Base-by-base conservation (phyloP, 64 coral and sea anemone genomes). In the Dendronephthya gigantea region DNA sequence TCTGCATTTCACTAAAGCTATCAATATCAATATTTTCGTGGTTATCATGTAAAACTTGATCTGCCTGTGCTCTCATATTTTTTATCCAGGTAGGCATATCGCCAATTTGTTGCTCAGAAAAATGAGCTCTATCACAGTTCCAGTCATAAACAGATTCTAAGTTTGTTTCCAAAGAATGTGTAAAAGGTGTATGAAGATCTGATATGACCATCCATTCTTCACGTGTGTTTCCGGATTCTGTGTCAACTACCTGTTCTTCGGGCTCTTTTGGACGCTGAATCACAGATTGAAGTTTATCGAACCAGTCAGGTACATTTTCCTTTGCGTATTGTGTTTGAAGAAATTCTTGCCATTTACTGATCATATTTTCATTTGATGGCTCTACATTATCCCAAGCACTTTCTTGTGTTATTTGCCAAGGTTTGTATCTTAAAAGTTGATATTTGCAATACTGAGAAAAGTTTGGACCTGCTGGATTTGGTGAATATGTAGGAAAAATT, bases 401-500 rank as follows among this genome's bases (percentile, higher is more conserved):
- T 45, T 47, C 48, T 83, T 39, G 82, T 25, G 82, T 83, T 16
- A 45, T 47, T 45, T 47, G 39, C 82, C 82, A 83, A 45, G 82
- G 82, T 39, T 47, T 83, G 82, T 83, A 83, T 83, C 48, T 83
- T 83, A 83, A 45, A 28, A 83, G 43, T 39, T 83, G 39, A 47
- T 83, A 83, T 83, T 83, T 83, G 48, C 82, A 83, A 47, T 45
- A 83, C 82, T 45, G 82, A 48, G 82, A n/a, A 83, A 45, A 83
- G 35, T 86, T 55, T 65, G 65, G 55, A 65, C 65, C 70, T 59
- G 51, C 43, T 86, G 85, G 84, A 86, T 58, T 86, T 56, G 22
- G 66, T 12, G 48, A 58, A 86, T 86, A 86, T 50, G 62, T 86
- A 47, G 85, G 85, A 65, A 69, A 86, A 72, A 65, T 86, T 45